Conservation (phyloP, 2,797 vertebrate genomes). For the Ctenochaetus hawaiiensis region DNA sequence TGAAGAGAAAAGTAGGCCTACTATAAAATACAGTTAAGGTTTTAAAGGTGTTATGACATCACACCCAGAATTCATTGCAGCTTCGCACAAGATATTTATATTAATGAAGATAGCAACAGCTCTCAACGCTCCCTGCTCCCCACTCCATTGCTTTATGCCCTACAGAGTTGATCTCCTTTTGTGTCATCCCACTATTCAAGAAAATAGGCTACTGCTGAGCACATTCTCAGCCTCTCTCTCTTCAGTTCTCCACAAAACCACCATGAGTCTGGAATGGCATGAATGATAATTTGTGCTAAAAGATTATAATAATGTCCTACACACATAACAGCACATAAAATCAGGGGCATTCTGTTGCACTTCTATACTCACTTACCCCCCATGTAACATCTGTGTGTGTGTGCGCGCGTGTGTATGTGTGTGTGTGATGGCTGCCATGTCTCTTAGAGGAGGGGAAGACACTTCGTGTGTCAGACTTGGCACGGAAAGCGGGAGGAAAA, state of each 20-base stretch:
- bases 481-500: slow-evolving; percentile 63
- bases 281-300: slow-evolving; percentile 54
- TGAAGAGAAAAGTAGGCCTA: slow-evolving; percentile 43
- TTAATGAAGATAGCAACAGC: slow-evolving; percentile 73
- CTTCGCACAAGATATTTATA: slow-evolving; percentile 70
- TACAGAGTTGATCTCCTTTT: slow-evolving; percentile 77
- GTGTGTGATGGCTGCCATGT: slow-evolving; percentile 48
- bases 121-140: slow-evolving; percentile 57
- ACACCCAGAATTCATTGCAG: slow-evolving; percentile 63
- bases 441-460: slow-evolving; percentile 60
- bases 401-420: slow-evolving; percentile 1
- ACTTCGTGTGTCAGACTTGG: slow-evolving; percentile 77
- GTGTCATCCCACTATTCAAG: slow-evolving; percentile 71
- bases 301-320: slow-evolving; percentile 46
- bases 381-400: slow-evolving; percentile 42
- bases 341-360: slow-evolving; percentile 34
- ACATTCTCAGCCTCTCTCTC: slow-evolving; percentile 56
- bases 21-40: slow-evolving; percentile 44
- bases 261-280: slow-evolving; percentile 33
- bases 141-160: slow-evolving; percentile 69
- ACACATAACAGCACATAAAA: slow-evolving; percentile 5
- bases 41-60: slow-evolving; percentile 67
- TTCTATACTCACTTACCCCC: slow-evolving; percentile 11
- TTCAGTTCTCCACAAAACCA: slow-evolving; percentile 33
- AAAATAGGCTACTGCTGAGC: slow-evolving; percentile 76